Base-by-base conservation (phyloP, 2,113 vertebrate species). In the Corythoichthys haematopterus region DNA sequence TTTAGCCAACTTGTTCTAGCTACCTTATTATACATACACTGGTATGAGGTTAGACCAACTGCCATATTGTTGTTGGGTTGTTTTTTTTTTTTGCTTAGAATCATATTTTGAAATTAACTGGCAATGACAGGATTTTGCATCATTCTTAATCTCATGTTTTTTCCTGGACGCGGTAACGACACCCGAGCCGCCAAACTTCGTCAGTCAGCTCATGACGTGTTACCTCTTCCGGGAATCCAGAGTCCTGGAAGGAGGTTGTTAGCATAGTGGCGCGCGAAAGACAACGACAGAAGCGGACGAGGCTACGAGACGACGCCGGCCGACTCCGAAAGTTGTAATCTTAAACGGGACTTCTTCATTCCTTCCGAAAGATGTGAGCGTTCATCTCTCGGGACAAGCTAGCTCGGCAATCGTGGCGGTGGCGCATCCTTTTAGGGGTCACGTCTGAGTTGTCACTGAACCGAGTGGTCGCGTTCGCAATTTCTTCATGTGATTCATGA, bases 401-500 rank as follows among this genome's bases (percentile, higher is more conserved):
- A 56, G 28, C 3, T 35, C 10, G 28, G 38, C 38, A 40, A 6
- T 28, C 40, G 40, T 43, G 40, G 55, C 33, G 33, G 13, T 5
- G 12, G 20, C 35, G 33, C 13, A 33, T 57, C 33, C 33, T 57
- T 36, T 36, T 88, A 89, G 88, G 85, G 86, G 87, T 87, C 87
- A 87, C 90, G 82, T 90, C 89, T 83, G 86, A 83, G 82, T 77
- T 12, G 87, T 89, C 85, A 89, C 90, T 89, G 79, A 88, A 83
- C 77, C 76, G 43, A 78, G 78, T 78, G 84, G 33, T 36, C 55
- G 13, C 55, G 35, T 12, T 35, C 81, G 70, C 84, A 83, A 89
- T 91, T 87, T 86, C 89, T 91, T 90, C 86, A 78, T 70, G 79
- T 91, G 88, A 91, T 91, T 89, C 86, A 90, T 83, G 83, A 82